Evolutionary conservation across 2,113 vertebrate species (phyloP).

Genomic region (Triplophysa siluroides): DNA sequence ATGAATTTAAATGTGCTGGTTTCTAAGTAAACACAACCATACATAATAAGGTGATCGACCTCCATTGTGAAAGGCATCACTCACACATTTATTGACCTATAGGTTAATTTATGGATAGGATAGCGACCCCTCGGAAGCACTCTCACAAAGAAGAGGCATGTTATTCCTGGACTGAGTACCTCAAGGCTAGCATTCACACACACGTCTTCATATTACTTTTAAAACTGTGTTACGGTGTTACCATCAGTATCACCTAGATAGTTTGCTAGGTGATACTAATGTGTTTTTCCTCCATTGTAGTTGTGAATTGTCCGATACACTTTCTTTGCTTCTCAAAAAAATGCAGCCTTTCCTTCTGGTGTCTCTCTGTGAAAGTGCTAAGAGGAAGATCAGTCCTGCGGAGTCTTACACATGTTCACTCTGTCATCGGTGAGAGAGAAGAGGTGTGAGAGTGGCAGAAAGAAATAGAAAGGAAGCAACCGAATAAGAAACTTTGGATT

Average conservation of each 20-base stretch:
- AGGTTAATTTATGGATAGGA: not conserved
- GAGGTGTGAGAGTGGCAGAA: not conserved
- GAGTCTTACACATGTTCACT: not conserved
- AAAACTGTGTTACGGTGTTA: not conserved
- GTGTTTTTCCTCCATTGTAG: not conserved
- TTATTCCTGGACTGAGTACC: slow-evolving; percentile 1
- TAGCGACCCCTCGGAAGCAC: too few relatives aligned
- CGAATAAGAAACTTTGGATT: too few relatives aligned
- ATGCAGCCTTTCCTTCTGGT: not conserved
- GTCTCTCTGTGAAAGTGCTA: slow-evolving; percentile 26
- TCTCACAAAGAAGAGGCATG: not conserved
- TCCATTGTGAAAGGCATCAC: slow-evolving; percentile 3
- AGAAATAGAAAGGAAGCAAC: not conserved
- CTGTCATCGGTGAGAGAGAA: slow-evolving; percentile 9
- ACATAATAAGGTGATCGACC: not conserved
- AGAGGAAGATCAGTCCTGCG: slow-evolving; percentile 21
- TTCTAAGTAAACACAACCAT: slow-evolving; percentile 4
- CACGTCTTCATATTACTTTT: not conserved
- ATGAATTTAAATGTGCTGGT: slow-evolving; percentile 2
- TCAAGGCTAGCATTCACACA: not conserved
- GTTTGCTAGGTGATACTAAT: not conserved
- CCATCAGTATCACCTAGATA: not conserved
- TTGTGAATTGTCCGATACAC: not conserved
- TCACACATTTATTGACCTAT: slow-evolving; percentile 4
- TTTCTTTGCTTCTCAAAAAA: not conserved